A percentile compares a stretch with the other conserved stretches of the same genome.
Evolutionary conservation across 2,797 vertebrate genomes (phyloP).

Genomic region (Xenentodon cancila): DNA sequence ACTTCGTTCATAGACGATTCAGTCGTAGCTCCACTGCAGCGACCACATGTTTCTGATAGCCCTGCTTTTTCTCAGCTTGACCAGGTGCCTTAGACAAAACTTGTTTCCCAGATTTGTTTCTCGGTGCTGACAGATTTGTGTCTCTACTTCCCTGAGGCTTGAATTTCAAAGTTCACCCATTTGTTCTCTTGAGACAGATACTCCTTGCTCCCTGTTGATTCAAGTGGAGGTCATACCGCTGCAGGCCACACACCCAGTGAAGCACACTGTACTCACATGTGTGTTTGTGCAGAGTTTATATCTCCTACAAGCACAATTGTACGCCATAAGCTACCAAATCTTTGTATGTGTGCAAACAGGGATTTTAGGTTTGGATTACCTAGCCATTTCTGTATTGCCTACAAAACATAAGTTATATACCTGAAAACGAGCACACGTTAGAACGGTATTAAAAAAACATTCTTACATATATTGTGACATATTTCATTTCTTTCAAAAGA

Average conservation of each 20-base stretch:
- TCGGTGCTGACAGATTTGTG: neutral
- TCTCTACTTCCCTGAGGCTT: neutral
- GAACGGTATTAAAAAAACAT: no score
- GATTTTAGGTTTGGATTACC: no score
- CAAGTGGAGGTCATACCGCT: neutral
- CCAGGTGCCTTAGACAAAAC: neutral
- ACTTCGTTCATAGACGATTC: neutral
- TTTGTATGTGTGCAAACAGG: no score
- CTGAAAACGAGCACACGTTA: no score
- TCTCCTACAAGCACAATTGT: no score
- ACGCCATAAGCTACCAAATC: no score
- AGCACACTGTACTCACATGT: neutral
- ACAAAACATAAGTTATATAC: no score
- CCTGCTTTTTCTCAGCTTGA: conserved; percentile 7
- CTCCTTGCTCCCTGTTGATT: neutral
- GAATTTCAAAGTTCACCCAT: neutral
- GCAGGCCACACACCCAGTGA: neutral
- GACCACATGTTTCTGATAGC: neutral
- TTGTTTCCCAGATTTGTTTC: neutral
- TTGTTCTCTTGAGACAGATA: neutral
- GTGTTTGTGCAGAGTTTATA: neutral
- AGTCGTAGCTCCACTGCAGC: neutral
- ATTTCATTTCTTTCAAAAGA: no score
- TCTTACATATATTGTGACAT: no score
- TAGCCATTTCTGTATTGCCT: no score